A percentile compares a stretch with the other conserved stretches of the same genome.
Evolutionary conservation across 2,797 vertebrate genomes (phyloP).

Genomic region (Enteromius paludinosus): DNA sequence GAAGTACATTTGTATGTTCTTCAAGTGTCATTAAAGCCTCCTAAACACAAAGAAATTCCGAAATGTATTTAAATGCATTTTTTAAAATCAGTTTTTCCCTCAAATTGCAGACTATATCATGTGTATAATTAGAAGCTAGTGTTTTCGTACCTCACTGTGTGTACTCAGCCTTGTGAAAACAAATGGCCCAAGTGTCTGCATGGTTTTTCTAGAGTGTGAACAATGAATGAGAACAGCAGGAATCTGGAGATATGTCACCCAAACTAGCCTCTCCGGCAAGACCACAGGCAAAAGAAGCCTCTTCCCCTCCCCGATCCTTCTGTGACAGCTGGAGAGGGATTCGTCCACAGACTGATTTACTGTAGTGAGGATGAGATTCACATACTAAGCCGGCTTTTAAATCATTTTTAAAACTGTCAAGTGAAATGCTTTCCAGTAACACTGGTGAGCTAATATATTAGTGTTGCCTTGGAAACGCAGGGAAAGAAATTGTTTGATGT

Average conservation of each 20-base stretch:
- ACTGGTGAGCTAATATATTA: slow-evolving; percentile 69
- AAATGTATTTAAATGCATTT: not conserved
- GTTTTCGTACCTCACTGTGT: not conserved
- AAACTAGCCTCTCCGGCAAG: slow-evolving; percentile 31
- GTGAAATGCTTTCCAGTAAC: slow-evolving; percentile 70
- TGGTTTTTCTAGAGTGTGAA: slow-evolving; percentile 6
- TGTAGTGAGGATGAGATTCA: slow-evolving; percentile 42
- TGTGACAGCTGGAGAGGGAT: slow-evolving; percentile 43
- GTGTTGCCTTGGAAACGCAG: slow-evolving; percentile 77
- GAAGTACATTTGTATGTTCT: not conserved
- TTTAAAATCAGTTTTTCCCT: not conserved
- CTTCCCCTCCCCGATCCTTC: slow-evolving; percentile 8
- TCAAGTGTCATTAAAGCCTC: not conserved
- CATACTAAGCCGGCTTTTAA: slow-evolving; percentile 64
- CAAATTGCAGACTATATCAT: not conserved
- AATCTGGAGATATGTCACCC: slow-evolving; percentile 45
- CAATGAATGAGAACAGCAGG: slow-evolving; percentile 30
- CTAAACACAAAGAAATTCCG: not conserved
- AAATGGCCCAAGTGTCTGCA: slow-evolving; percentile 19
- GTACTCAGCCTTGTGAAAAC: slow-evolving; percentile 64
- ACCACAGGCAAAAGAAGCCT: slow-evolving; percentile 7
- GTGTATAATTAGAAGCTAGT: slow-evolving; percentile 10
- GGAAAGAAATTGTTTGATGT: slow-evolving; percentile 70
- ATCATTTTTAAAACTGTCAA: slow-evolving; percentile 70
- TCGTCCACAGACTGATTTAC: slow-evolving; percentile 54